Evolutionary conservation across 2,888 invertebrate species (phyloP).

Genomic region (Agrotis ipsilon): DNA sequence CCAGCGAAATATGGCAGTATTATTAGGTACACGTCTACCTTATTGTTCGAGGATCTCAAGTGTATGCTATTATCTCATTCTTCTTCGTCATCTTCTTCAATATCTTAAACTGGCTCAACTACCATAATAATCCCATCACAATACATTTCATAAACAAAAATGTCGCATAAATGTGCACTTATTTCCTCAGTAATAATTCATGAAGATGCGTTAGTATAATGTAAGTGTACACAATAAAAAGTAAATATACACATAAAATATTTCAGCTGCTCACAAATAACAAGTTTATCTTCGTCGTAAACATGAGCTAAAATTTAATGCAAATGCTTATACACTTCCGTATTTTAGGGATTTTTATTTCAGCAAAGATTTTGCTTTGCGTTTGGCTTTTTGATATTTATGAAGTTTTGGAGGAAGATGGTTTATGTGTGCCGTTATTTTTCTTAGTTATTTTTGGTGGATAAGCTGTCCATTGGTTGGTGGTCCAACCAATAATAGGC

Average conservation of each 20-base stretch:
- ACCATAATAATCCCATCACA: slow-evolving; percentile 28
- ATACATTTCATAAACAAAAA: slow-evolving; percentile 34
- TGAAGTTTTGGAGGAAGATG: slow-evolving; percentile 17
- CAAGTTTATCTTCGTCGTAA: slow-evolving; percentile 69
- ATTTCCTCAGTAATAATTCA: slow-evolving; percentile 37
- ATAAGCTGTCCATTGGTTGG: no score
- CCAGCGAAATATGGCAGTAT: no score
- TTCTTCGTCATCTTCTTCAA: not conserved
- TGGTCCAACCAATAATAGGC: not conserved
- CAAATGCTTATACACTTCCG: slow-evolving; percentile 60
- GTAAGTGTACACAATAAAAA: slow-evolving; percentile 62
- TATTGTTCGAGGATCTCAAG: no score
- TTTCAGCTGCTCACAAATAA: slow-evolving; percentile 67
- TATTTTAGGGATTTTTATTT: slow-evolving; percentile 58
- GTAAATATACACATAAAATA: slow-evolving; percentile 67
- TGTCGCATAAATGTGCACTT: slow-evolving; percentile 38
- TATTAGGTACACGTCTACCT: no score
- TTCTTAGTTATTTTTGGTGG: slow-evolving; percentile 11
- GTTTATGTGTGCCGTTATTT: slow-evolving; percentile 22
- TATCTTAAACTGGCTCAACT: slow-evolving; percentile 11
- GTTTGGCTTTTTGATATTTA: slow-evolving; percentile 44
- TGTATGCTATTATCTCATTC: no score
- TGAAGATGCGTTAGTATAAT: slow-evolving; percentile 57
- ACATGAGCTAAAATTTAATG: slow-evolving; percentile 65
- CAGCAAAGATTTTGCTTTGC: slow-evolving; percentile 50